phyloP scores from a whole-genome alignment of 2,797 vertebrate species.

The Remorina albescens region DNA sequence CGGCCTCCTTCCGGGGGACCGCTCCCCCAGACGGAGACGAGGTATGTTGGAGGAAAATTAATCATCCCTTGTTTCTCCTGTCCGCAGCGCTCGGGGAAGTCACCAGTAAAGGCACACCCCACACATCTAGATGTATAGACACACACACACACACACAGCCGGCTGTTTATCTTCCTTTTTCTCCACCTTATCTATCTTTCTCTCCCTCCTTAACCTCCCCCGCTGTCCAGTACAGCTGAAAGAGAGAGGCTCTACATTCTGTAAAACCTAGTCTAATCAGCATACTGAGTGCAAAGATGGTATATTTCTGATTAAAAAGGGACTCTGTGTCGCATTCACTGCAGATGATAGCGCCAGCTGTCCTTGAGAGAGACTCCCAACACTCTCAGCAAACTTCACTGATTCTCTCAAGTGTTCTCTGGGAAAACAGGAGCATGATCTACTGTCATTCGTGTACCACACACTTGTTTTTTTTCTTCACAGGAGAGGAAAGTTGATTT shows the following conservation, averaged over 20 bases:
- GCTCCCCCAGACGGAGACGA: slow-evolving; percentile 67
- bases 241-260: slow-evolving; percentile 58
- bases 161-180: slow-evolving; percentile 69
- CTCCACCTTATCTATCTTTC: slow-evolving; percentile 72
- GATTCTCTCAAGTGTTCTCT: slow-evolving; percentile 63
- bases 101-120: slow-evolving; percentile 55
- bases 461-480: slow-evolving; percentile 30
- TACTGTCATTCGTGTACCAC: slow-evolving; percentile 58
- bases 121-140: slow-evolving; percentile 61
- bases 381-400: slow-evolving; percentile 60
- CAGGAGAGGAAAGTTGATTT: slow-evolving; percentile 21
- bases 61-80: slow-evolving; percentile 82
- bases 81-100: slow-evolving; percentile 71
- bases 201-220: slow-evolving; percentile 57
- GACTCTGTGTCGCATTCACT: slow-evolving; percentile 18
- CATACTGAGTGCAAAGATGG: slow-evolving; percentile 62
- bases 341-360: slow-evolving; percentile 54
- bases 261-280: slow-evolving; percentile 56
- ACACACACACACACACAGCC: slow-evolving; percentile 41
- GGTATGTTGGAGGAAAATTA: slow-evolving; percentile 80
- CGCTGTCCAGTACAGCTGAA: slow-evolving; percentile 57
- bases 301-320: slow-evolving; percentile 66
- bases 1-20: slow-evolving; percentile 51
- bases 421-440: slow-evolving; percentile 63
- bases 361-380: slow-evolving; percentile 61